phyloP scores from a whole-genome alignment of 2,888 invertebrate species.

The Strigamia maritima region DNA sequence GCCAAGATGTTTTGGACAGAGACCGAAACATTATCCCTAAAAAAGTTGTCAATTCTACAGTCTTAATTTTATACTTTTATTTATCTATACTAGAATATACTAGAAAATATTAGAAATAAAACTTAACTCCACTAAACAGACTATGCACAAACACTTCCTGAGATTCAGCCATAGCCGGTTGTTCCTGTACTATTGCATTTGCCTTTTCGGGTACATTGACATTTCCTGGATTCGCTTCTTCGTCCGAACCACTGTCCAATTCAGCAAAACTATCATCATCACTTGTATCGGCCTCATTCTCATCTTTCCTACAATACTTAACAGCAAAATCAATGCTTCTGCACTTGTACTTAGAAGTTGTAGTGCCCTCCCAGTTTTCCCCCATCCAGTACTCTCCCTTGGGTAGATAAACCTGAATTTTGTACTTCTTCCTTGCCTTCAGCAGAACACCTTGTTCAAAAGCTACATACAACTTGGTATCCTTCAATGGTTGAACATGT shows the following conservation, averaged over 20 bases:
- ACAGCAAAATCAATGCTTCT: constrained; percentile 39
- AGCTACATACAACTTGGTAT: constrained; percentile 26
- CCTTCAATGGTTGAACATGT: constrained; percentile 33
- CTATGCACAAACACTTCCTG: constrained; percentile 38
- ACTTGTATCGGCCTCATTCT: constrained; percentile 12
- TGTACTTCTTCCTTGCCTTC: constrained; percentile 36
- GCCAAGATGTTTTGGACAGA: too few species aligned
- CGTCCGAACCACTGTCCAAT: constrained; percentile 33
- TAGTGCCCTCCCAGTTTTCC: constrained; percentile 39
- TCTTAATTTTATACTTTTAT: too few species aligned
- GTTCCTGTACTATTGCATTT: background rate
- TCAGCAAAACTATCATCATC: constrained; percentile 39
- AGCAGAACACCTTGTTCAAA: constrained; percentile 31
- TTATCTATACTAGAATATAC: too few species aligned
- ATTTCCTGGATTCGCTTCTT: constrained; percentile 5
- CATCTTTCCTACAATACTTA: constrained; percentile 36
- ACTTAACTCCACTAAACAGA: constrained; percentile 37
- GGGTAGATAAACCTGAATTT: constrained; percentile 31
- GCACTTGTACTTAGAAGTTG: constrained; percentile 39
- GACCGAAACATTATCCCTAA: too few species aligned
- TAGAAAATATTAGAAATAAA: constrained; percentile 35
- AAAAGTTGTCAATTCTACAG: too few species aligned
- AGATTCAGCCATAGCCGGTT: background rate
- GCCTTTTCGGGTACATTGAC: background rate
- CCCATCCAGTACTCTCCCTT: constrained; percentile 38